phyloP scores from a whole-genome alignment of 2,113 vertebrate genomes.

The Brachirus orientalis region DNA sequence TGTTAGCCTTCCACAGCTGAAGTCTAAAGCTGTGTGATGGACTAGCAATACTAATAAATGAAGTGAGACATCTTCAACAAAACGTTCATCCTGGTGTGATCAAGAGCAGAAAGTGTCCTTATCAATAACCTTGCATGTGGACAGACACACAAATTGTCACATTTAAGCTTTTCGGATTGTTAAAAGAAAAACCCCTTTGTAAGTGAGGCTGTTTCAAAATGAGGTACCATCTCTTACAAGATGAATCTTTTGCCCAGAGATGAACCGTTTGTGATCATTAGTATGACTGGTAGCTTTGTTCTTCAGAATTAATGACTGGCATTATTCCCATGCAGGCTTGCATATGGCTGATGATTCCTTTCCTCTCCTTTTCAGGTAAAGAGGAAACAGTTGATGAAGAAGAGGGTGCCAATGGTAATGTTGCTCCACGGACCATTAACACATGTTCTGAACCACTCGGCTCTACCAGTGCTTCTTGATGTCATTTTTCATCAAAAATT shows the following conservation, averaged over 20 bases:
- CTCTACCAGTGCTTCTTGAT: constrained; percentile 51
- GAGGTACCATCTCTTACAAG: constrained; percentile 6
- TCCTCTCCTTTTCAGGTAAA: constrained; percentile 56
- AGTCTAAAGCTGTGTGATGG: too few species aligned
- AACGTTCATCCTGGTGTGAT: background rate
- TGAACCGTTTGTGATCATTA: constrained; percentile 48
- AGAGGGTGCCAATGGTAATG: constrained; percentile 67
- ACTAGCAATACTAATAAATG: background rate
- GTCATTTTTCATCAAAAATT: constrained; percentile 75
- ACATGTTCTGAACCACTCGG: constrained; percentile 53
- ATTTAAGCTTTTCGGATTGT: background rate
- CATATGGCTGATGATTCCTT: constrained; percentile 43
- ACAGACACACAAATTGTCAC: background rate
- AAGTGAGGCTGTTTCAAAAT: constrained; percentile 10
- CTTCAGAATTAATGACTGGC: constrained; percentile 27
- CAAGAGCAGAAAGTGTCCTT: background rate
- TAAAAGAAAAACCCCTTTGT: background rate
- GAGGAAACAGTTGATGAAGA: constrained; percentile 65
- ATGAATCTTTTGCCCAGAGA: constrained; percentile 34
- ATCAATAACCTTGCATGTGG: background rate
- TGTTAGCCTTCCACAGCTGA: background rate
- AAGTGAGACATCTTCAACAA: background rate
- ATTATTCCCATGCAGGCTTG: constrained; percentile 20
- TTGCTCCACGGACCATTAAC: constrained; percentile 62
- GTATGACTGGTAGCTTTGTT: constrained; percentile 41